These are phyloP conservation scores for Synanthedon myopaeformis DNA, from an alignment of 2,888 invertebrate species.

Conservation along the genomic window DNA sequence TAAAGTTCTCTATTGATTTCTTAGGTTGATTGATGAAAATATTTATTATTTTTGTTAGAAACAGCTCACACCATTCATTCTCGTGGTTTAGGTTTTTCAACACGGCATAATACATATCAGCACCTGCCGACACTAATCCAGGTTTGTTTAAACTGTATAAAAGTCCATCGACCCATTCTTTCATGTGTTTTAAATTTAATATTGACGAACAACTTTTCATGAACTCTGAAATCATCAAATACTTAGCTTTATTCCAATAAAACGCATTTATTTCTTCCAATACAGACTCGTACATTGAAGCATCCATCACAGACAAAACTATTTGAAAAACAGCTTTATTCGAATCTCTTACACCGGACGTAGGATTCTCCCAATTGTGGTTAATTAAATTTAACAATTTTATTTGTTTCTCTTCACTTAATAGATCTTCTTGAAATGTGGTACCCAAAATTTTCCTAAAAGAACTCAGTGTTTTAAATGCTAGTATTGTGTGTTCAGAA, in stretches of 20 bases:
- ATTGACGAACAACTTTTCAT: slow-evolving; percentile 28
- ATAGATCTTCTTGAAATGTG: slow-evolving; percentile 28
- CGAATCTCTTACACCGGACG: slow-evolving; percentile 66
- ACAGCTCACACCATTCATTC: slow-evolving; percentile 54
- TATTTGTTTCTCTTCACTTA: slow-evolving; percentile 31
- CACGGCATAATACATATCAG: slow-evolving; percentile 69
- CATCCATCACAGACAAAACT: slow-evolving; percentile 27
- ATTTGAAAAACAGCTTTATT: slow-evolving; percentile 61
- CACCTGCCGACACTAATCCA: slow-evolving; percentile 71
- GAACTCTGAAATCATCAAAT: slow-evolving; percentile 66
- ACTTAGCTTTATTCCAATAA: slow-evolving; percentile 73
- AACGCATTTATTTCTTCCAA: slow-evolving; percentile 46
- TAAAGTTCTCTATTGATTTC: slow-evolving; percentile 52
- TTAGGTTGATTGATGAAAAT: slow-evolving; percentile 25
- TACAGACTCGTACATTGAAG: slow-evolving; percentile 23
- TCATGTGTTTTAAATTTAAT: slow-evolving; percentile 13
- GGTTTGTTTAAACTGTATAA: slow-evolving; percentile 53
- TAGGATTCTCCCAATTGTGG: slow-evolving; percentile 74
- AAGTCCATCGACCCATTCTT: slow-evolving; percentile 41
- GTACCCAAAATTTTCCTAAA: slow-evolving; percentile 47
- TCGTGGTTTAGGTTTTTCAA: slow-evolving; percentile 42
- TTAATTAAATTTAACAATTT: slow-evolving; percentile 60
- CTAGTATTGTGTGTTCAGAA: slow-evolving; percentile 61
- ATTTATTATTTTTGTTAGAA: slow-evolving; percentile 30
- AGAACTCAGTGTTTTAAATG: slow-evolving; percentile 60